Conservation (phyloP, 2,888 invertebrate genomes). For the Tinea pellionella region DNA sequence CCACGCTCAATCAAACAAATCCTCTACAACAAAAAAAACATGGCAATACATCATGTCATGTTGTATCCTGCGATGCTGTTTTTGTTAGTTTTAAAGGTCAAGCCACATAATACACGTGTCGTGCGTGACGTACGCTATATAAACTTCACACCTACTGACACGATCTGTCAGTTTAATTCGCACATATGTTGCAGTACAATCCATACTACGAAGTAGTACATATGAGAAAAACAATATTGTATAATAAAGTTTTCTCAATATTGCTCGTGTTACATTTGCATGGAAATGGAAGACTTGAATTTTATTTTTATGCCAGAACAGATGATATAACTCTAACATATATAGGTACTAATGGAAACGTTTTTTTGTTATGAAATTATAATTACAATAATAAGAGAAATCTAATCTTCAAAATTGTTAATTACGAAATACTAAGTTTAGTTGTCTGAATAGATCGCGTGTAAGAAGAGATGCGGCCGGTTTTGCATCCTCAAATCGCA, state of each 20-base stretch:
- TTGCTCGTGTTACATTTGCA: not conserved
- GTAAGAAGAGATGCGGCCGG: slow-evolving; percentile 26
- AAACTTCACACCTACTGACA: no score
- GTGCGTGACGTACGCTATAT: no score
- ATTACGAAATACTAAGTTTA: slow-evolving; percentile 30
- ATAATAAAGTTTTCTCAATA: not conserved
- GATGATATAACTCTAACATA: no score
- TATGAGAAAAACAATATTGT: no score
- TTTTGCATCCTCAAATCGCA: slow-evolving; percentile 22
- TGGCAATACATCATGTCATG: not conserved
- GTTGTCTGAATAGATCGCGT: slow-evolving; percentile 25
- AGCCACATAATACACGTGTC: no score
- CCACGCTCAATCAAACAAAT: slow-evolving; percentile 13
- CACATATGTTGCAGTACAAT: not conserved
- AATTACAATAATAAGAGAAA: slow-evolving; percentile 3
- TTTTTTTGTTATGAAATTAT: not conserved
- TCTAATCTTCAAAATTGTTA: slow-evolving; percentile 24
- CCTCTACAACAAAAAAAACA: not conserved
- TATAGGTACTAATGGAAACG: no score
- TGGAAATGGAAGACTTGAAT: no score
- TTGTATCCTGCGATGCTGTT: not conserved
- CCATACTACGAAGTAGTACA: no score
- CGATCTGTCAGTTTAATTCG: no score
- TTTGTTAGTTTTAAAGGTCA: not conserved
- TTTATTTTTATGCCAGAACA: no score